Conservation (phyloP, 2,797 vertebrate species). For the Pelochelys cantorii region DNA sequence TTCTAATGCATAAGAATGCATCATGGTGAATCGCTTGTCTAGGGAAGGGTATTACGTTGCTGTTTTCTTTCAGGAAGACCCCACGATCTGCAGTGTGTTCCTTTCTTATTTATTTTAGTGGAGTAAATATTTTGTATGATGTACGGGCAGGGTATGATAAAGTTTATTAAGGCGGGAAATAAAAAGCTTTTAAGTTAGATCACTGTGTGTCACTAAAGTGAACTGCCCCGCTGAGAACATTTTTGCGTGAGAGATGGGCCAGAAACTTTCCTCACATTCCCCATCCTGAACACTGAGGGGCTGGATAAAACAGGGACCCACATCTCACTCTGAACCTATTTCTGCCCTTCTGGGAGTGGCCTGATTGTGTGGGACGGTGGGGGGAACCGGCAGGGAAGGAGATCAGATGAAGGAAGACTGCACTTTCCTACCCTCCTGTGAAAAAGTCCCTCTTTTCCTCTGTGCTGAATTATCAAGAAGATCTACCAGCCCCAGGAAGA, state of each 20-base stretch:
- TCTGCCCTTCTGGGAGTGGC: not conserved
- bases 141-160: slow-evolving; percentile 71
- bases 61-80: not conserved
- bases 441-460: not conserved
- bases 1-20: accelerated
- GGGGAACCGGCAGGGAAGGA: not conserved
- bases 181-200: slow-evolving; percentile 40
- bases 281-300: not conserved
- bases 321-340: not conserved
- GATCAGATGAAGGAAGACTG: not conserved
- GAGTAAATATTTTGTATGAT: slow-evolving; percentile 80
- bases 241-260: not conserved
- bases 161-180: slow-evolving; percentile 69
- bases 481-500: not conserved
- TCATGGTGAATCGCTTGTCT: accelerated
- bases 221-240: not conserved
- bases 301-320: not conserved
- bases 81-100: slow-evolving; percentile 43
- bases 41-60: slow-evolving; percentile 12
- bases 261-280: not conserved
- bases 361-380: not conserved
- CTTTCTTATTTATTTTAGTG: slow-evolving; percentile 80
- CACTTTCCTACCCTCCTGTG: not conserved
- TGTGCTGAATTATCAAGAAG: not conserved
- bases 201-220: accelerated